Conservation (phyloP, 1,140 invertebrate species). For the Rhizoglyphus robini region DNA sequence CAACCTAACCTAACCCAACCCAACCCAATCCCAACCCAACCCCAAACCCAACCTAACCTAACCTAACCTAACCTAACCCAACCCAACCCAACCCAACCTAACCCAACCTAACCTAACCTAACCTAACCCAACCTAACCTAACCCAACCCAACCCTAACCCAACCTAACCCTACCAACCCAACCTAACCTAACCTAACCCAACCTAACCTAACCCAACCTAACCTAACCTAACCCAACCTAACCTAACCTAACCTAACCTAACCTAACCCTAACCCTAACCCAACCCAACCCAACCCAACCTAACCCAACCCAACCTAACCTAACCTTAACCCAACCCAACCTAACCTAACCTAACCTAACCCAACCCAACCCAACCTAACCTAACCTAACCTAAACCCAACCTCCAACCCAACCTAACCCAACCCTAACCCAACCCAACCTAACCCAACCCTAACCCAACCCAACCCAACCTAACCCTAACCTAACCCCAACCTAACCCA, state of each 20-base stretch:
- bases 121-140: conserved; percentile 25
- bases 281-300: conserved; percentile 25
- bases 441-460: no score
- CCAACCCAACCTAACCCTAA: no score
- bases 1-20: conserved; percentile 28
- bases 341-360: no score
- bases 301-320: no score
- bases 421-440: no score
- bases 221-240: conserved; percentile 14
- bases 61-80: conserved; percentile 24
- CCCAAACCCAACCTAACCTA: conserved; percentile 23
- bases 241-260: conserved; percentile 15
- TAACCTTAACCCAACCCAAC: no score
- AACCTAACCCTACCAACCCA: no score
- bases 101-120: conserved; percentile 27
- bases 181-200: conserved; percentile 21
- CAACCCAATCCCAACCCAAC: no score
- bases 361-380: no score
- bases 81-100: conserved; percentile 28
- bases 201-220: conserved; percentile 7
- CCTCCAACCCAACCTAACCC: no score
- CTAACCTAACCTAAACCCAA: no score
- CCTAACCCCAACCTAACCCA: no score
- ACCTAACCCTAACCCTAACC: conserved; percentile 7
- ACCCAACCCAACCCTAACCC: conserved; percentile 26